Percentiles rank a stretch among this genome's conserved stretches.
These are phyloP conservation scores for Epizoanthus rinbou DNA, from an alignment of 92 coral and sea anemone species.

Conservation along the genomic window DNA sequence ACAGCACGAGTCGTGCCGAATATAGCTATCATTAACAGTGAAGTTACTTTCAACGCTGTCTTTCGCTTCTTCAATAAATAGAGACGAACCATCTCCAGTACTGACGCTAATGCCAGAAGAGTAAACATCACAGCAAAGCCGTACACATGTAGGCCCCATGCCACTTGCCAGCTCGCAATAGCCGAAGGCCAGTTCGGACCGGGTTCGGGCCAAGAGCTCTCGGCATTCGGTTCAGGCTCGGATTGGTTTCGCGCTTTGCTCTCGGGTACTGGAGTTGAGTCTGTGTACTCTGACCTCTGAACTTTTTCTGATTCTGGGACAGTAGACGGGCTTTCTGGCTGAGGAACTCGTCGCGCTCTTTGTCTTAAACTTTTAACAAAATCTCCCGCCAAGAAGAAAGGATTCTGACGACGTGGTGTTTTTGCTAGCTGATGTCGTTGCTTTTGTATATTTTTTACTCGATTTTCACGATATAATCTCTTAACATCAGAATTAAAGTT, in stretches of 20 bases:
- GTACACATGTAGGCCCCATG: constrained; percentile 89
- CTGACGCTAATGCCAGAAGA: constrained; percentile 58
- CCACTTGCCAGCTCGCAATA: constrained; percentile 65
- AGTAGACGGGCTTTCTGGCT: not conserved
- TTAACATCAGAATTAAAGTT: not conserved
- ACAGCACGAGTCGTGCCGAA: constrained; percentile 76
- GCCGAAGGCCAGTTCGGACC: constrained; percentile 94
- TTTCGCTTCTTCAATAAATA: constrained; percentile 54
- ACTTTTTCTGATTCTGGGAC: not conserved
- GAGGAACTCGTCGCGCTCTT: constrained; percentile 17
- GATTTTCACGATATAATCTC: not conserved
- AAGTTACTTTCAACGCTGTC: constrained; percentile 67
- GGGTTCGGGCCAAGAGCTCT: constrained; percentile 87
- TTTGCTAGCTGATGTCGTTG: not conserved
- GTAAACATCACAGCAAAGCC: constrained; percentile 72
- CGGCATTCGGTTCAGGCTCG: constrained; percentile 73
- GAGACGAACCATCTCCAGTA: constrained; percentile 69
- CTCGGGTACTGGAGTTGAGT: constrained; percentile 37
- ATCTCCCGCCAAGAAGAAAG: not conserved
- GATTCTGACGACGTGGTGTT: not conserved
- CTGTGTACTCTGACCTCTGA: not conserved
- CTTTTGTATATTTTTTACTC: not conserved
- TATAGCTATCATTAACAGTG: constrained; percentile 65
- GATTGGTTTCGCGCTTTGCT: constrained; percentile 37
- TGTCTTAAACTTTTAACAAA: not conserved